phyloP scores from a whole-genome alignment of 2,888 invertebrate genomes.

The Temnothorax rugatulus region DNA sequence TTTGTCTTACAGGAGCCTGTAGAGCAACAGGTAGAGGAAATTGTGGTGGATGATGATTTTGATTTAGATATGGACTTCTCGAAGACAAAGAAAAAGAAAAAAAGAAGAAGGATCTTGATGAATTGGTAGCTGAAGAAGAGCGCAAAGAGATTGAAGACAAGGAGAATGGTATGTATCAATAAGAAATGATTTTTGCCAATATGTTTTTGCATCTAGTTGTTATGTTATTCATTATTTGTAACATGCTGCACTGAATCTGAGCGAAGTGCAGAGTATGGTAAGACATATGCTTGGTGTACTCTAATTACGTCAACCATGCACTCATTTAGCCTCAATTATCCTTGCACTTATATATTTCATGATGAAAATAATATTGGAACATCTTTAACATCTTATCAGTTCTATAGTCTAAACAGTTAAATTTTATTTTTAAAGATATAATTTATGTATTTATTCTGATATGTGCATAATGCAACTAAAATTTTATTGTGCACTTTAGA shows the following conservation, averaged over 20 bases:
- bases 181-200: constrained; percentile 40
- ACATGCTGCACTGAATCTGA: constrained; percentile 89
- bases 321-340: constrained; percentile 12
- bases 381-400: background rate
- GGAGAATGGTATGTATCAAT: constrained; percentile 90
- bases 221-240: constrained; percentile 85
- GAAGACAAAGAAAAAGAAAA: constrained; percentile 95
- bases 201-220: constrained; percentile 76
- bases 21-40: constrained; percentile 88
- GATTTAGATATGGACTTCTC: constrained; percentile 95
- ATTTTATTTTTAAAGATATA: background rate
- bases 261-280: constrained; percentile 88
- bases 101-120: constrained; percentile 95
- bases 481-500: background rate
- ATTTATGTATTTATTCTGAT: background rate
- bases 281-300: constrained; percentile 76
- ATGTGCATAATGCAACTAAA: background rate
- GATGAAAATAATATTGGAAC: background rate
- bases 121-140: constrained; percentile 93
- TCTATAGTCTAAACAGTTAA: background rate
- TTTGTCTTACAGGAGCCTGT: constrained; percentile 85
- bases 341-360: background rate
- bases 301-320: constrained; percentile 38
- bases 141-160: constrained; percentile 92
- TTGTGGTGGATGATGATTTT: constrained; percentile 90